Conservation (phyloP, 2,888 invertebrate species). For the Digitonthophagus gazella region DNA sequence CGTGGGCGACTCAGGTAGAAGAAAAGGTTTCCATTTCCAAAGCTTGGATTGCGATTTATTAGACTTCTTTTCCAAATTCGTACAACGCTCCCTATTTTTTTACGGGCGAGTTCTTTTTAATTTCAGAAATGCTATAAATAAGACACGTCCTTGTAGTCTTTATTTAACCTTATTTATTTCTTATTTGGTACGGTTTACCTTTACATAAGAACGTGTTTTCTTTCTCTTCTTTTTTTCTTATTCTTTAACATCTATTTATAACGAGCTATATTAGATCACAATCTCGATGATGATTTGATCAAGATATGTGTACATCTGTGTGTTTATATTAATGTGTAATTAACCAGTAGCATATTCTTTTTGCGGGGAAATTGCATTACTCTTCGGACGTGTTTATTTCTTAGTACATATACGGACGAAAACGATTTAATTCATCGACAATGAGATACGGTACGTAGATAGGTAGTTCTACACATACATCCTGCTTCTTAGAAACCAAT, state of each 20-base stretch:
- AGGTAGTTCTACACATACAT: not conserved
- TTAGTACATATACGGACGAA: not conserved
- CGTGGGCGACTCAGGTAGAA: constrained; percentile 10
- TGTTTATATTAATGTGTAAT: not conserved
- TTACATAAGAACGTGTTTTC: not conserved
- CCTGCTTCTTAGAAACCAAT: not conserved
- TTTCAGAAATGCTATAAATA: not conserved
- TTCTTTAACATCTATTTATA: not conserved
- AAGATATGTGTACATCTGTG: not conserved
- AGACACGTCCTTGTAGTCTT: not conserved
- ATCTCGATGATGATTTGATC: not conserved
- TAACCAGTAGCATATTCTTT: not conserved
- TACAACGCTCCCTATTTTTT: constrained; percentile 2
- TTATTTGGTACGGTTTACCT: not conserved
- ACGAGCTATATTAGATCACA: not conserved
- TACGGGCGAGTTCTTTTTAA: not conserved
- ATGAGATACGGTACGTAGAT: not conserved
- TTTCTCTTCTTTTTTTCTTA: no score
- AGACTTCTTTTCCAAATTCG: constrained; percentile 9
- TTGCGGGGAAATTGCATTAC: not conserved
- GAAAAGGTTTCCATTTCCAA: constrained; percentile 10
- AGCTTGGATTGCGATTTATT: constrained; percentile 13
- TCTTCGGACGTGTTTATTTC: not conserved
- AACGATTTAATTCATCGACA: not conserved
- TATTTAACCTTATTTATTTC: not conserved